Evolutionary conservation across 2,797 vertebrate genomes (phyloP).

Genomic region (Myotis planiceps): DNA sequence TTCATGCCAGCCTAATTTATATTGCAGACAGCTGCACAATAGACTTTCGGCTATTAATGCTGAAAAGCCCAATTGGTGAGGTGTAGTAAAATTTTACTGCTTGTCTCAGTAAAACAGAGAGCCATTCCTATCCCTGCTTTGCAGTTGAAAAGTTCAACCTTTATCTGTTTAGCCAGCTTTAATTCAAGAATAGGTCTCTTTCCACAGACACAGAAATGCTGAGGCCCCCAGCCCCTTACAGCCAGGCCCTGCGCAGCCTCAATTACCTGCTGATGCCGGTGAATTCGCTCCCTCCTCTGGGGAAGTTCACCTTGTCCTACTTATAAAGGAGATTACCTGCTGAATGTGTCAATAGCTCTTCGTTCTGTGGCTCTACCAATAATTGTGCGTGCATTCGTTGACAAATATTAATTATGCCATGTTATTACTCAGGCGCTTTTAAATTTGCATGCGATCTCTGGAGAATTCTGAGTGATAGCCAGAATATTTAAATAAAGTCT

Average conservation of each 20-base stretch:
- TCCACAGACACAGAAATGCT: slow-evolving; percentile 49
- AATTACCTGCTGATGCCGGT: slow-evolving; percentile 15
- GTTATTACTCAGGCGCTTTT: slow-evolving; percentile 33
- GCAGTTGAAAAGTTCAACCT: slow-evolving; percentile 80
- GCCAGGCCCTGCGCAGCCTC: neutral
- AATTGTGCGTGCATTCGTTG: slow-evolving; percentile 42
- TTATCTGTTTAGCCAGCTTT: slow-evolving; percentile 73
- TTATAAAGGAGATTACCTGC: neutral
- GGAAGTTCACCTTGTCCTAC: neutral
- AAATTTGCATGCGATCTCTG: neutral
- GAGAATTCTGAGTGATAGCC: neutral
- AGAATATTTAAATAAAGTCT: slow-evolving; percentile 39
- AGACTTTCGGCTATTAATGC: slow-evolving; percentile 46
- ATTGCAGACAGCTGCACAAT: slow-evolving; percentile 17
- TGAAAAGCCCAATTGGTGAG: slow-evolving; percentile 53
- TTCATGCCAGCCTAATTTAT: slow-evolving; percentile 3
- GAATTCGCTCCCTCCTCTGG: neutral
- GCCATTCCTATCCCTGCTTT: slow-evolving; percentile 61
- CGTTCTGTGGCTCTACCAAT: neutral
- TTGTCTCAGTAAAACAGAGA: slow-evolving; percentile 57
- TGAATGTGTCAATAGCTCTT: slow-evolving; percentile 26
- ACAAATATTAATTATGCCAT: slow-evolving; percentile 31
- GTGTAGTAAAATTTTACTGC: slow-evolving; percentile 76
- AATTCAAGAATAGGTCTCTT: slow-evolving; percentile 61
- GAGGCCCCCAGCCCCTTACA: neutral